A percentile compares a stretch with the other conserved stretches of the same genome.
Evolutionary conservation across 2,888 invertebrate genomes (phyloP).

Genomic region (Prenolepis imparis): DNA sequence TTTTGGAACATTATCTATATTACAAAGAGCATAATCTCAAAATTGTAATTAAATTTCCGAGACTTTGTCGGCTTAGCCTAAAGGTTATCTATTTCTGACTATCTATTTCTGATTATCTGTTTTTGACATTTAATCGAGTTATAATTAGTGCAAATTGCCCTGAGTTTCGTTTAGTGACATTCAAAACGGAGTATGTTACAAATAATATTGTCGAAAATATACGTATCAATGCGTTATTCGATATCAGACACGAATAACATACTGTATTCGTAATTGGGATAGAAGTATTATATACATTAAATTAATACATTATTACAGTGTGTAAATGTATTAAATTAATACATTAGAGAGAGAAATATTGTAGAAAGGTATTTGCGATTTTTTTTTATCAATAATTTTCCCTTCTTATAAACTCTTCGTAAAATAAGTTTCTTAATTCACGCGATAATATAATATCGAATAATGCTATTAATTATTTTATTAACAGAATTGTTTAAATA

Average conservation of each 20-base stretch:
- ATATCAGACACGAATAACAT: conserved; percentile 32
- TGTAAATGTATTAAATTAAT: neutral
- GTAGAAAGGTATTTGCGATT: neutral
- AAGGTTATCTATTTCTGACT: neutral
- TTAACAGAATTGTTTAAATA: neutral
- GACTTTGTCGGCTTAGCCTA: neutral
- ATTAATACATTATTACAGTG: neutral
- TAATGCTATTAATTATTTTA: neutral
- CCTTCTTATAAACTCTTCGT: neutral
- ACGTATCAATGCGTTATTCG: conserved; percentile 15
- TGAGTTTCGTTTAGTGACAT: conserved; percentile 3
- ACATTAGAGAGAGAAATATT: neutral
- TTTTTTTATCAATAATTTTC: neutral
- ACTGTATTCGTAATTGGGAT: neutral
- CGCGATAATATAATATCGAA: neutral
- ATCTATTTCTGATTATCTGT: no score
- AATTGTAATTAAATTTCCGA: conserved; percentile 14
- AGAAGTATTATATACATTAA: neutral
- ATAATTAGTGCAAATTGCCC: neutral
- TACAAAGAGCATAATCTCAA: neutral
- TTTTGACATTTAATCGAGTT: neutral
- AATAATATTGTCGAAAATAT: conserved; percentile 29
- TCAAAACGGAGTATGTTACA: neutral
- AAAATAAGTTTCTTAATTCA: neutral
- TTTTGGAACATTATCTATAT: conserved; percentile 90